Percentiles rank a stretch among this genome's conserved stretches.
These are phyloP conservation scores for Scrobipalpa atriplicella DNA, from an alignment of 2,888 invertebrate species.

Conservation along the genomic window DNA sequence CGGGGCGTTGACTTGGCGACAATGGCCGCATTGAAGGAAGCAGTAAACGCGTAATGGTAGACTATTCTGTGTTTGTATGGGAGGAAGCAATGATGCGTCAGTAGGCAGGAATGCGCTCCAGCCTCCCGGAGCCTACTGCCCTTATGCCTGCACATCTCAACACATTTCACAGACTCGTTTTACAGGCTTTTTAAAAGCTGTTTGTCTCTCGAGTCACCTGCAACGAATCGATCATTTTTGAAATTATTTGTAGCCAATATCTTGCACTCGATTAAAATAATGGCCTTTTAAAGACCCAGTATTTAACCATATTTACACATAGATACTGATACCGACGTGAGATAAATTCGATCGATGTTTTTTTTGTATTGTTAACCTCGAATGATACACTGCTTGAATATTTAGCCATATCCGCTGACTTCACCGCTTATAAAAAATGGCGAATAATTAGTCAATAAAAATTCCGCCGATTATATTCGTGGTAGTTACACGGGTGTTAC, in stretches of 20 bases:
- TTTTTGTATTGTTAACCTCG: conserved; percentile 79
- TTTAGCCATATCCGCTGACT: conserved; percentile 82
- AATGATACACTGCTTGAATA: conserved; percentile 82
- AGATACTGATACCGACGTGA: conserved; percentile 66
- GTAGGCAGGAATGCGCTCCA: conserved; percentile 25
- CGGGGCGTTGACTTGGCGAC: conserved; percentile 75
- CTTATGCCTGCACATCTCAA: conserved; percentile 19
- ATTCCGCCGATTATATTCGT: conserved; percentile 78
- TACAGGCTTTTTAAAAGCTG: conserved; percentile 11
- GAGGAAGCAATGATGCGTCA: conserved; percentile 15
- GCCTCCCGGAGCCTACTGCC: conserved; percentile 22
- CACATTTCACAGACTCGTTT: neutral
- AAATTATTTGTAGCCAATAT: neutral
- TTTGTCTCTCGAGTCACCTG: neutral
- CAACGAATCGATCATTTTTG: neutral
- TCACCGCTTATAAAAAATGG: conserved; percentile 78
- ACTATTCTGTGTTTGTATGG: conserved; percentile 44
- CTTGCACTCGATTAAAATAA: neutral
- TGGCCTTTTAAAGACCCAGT: conserved; percentile 8
- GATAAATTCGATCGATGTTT: conserved; percentile 63
- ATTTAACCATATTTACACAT: conserved; percentile 35
- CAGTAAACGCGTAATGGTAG: conserved; percentile 59
- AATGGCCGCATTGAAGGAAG: conserved; percentile 57
- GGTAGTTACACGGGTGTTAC: conserved; percentile 79
- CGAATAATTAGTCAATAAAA: conserved; percentile 83